A percentile compares a stretch with the other conserved stretches of the same genome.
These are phyloP conservation scores for Lamproptera curius DNA, from an alignment of 2,888 invertebrate species.

Conservation along the genomic window DNA sequence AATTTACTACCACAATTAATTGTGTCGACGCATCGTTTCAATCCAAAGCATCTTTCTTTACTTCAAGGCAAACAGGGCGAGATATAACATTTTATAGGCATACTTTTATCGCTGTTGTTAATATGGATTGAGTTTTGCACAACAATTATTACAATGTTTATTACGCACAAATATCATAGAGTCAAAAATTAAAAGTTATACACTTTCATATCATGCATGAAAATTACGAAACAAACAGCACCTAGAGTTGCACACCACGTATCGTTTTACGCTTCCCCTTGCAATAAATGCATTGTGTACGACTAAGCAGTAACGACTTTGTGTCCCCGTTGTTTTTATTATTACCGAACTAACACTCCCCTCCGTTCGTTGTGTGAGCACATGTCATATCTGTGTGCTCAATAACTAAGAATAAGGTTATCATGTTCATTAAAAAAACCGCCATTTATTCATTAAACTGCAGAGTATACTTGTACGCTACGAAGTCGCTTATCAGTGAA, in stretches of 20 bases:
- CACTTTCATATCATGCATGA: too few relatives aligned
- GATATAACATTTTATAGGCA: slow-evolving; percentile 47
- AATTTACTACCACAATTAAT: slow-evolving; percentile 67
- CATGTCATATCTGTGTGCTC: slow-evolving; percentile 36
- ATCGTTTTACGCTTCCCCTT: slow-evolving; percentile 18
- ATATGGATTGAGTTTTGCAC: too few relatives aligned
- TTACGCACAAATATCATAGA: too few relatives aligned
- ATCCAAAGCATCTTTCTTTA: slow-evolving; percentile 46
- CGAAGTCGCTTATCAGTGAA: background rate
- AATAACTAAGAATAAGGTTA: slow-evolving; percentile 40
- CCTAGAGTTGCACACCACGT: background rate
- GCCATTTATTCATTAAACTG: slow-evolving; percentile 22
- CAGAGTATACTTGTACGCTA: background rate
- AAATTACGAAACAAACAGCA: slow-evolving; percentile 9
- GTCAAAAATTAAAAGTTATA: too few relatives aligned
- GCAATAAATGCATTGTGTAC: slow-evolving; percentile 18
- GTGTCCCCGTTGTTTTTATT: slow-evolving; percentile 35
- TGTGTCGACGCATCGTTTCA: slow-evolving; percentile 56
- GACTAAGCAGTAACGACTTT: slow-evolving; percentile 17
- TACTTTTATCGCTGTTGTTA: slow-evolving; percentile 27
- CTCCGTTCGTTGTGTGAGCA: slow-evolving; percentile 11
- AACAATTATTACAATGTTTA: too few relatives aligned
- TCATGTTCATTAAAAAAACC: slow-evolving; percentile 29
- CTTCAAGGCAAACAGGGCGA: slow-evolving; percentile 36
- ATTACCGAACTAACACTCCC: slow-evolving; percentile 36